A percentile compares a stretch with the other conserved stretches of the same genome.
Conservation (phyloP, 2,888 invertebrate species). For the Aethes cnicana region DNA sequence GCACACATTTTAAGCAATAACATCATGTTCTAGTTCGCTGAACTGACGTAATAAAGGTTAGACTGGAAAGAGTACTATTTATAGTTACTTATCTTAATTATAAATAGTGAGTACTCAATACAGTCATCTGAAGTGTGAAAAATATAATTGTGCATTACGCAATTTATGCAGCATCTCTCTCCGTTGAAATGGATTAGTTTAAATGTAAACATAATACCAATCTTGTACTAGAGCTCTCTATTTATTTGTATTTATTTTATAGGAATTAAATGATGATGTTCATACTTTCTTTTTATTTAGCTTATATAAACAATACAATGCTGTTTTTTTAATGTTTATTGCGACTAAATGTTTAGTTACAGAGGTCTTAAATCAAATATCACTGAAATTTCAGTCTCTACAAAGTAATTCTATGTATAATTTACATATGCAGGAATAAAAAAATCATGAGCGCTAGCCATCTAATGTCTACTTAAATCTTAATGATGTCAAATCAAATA, state of each 20-base stretch:
- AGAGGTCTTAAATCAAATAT: conserved; percentile 2
- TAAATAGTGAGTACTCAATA: too few species aligned
- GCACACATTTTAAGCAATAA: too few species aligned
- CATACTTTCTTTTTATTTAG: neutral
- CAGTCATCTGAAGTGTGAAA: too few species aligned
- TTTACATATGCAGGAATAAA: neutral
- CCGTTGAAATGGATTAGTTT: neutral
- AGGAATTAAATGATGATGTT: conserved; percentile 17
- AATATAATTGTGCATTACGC: too few species aligned
- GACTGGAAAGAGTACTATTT: too few species aligned
- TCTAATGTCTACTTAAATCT: too few species aligned
- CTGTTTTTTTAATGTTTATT: conserved; percentile 18
- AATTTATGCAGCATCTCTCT: too few species aligned
- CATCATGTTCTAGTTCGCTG: too few species aligned
- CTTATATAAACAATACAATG: conserved; percentile 1
- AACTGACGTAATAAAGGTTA: too few species aligned
- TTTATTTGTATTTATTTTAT: conserved; percentile 19
- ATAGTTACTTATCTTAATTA: too few species aligned
- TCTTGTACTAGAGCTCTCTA: conserved; percentile 20
- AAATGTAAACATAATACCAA: neutral
- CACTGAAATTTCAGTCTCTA: neutral
- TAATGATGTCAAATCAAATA: too few species aligned
- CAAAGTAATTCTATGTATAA: neutral
- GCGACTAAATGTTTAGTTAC: conserved; percentile 6
- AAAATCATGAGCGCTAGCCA: neutral